Conservation (phyloP, 2,888 invertebrate species). For the Spilosoma lubricipeda region DNA sequence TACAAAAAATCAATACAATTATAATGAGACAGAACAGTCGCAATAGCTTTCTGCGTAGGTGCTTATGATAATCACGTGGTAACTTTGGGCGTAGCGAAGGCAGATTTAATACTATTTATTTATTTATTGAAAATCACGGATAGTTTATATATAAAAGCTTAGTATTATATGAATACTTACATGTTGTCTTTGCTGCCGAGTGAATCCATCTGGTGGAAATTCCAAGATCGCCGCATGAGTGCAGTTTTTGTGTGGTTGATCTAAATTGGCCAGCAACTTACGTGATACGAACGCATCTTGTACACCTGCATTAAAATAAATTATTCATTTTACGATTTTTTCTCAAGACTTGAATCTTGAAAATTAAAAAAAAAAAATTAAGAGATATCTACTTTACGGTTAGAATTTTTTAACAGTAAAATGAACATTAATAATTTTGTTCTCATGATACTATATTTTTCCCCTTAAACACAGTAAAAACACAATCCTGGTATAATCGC, state of each 20-base stretch:
- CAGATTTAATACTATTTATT: background rate
- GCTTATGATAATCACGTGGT: background rate
- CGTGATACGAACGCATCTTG: constrained; percentile 53
- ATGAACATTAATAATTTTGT: background rate
- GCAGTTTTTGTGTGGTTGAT: constrained; percentile 81
- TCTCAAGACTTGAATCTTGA: background rate
- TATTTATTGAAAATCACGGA: background rate
- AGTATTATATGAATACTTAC: constrained; percentile 58
- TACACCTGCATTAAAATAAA: constrained; percentile 32
- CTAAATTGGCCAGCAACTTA: constrained; percentile 62
- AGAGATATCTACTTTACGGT: background rate
- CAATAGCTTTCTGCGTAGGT: background rate
- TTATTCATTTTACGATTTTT: background rate
- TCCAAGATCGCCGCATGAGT: constrained; percentile 92
- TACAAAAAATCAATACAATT: background rate
- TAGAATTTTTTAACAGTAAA: background rate
- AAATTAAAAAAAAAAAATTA: background rate
- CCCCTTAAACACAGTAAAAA: background rate
- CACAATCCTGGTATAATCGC: background rate
- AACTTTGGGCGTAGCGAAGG: too few species aligned
- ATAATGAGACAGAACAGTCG: background rate
- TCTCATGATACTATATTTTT: background rate
- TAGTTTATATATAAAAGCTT: background rate
- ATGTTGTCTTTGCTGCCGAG: constrained; percentile 87
- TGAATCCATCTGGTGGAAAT: constrained; percentile 92